These are phyloP conservation scores for Melanaphis sacchari DNA, from an alignment of 1,140 invertebrate genomes.

Conservation along the genomic window DNA sequence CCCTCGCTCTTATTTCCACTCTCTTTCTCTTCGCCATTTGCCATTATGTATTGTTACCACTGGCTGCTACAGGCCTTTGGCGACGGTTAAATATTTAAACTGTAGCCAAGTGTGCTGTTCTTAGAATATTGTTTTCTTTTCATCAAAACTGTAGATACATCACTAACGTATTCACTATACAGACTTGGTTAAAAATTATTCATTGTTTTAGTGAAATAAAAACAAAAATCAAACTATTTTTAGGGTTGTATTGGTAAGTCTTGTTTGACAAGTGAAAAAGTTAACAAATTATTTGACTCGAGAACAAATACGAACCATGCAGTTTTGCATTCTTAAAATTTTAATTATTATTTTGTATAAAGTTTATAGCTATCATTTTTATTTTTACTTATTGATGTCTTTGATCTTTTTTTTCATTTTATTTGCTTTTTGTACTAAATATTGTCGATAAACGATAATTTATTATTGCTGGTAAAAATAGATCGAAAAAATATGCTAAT, in stretches of 20 bases:
- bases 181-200: slow-evolving; percentile 49
- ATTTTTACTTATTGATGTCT: background rate
- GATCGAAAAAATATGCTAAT: background rate
- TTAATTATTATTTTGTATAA: background rate
- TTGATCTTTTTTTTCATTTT: background rate
- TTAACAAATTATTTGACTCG: background rate
- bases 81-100: slow-evolving; percentile 56
- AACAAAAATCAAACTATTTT: slow-evolving; percentile 7
- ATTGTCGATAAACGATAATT: background rate
- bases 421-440: background rate
- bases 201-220: slow-evolving; percentile 37
- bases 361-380: background rate
- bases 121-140: slow-evolving; percentile 52
- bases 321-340: background rate
- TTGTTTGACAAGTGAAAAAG: background rate
- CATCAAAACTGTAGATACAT: slow-evolving; percentile 45
- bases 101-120: slow-evolving; percentile 40
- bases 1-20: background rate
- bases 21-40: background rate
- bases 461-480: background rate
- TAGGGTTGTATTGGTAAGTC: background rate
- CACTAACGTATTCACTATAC: background rate
- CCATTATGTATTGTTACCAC: slow-evolving; percentile 51
- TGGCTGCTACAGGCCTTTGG: slow-evolving; percentile 29
- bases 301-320: background rate